Percentiles rank a stretch among this genome's conserved stretches.
Evolutionary conservation across 2,113 vertebrate species (phyloP).

Genomic region (Grantiella picta): DNA sequence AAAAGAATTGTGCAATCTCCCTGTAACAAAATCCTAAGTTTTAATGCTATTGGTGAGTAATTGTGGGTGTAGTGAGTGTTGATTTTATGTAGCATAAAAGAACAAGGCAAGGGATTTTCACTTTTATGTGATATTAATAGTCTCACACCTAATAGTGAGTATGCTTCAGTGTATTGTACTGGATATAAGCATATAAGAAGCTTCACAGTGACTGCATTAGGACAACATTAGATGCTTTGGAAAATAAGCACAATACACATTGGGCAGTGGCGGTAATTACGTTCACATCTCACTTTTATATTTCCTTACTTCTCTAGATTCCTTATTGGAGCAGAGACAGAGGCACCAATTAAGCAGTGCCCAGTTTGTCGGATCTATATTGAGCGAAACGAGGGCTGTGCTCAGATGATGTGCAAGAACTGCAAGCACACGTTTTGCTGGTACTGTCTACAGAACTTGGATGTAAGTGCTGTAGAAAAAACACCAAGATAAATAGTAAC

Average conservation of each 20-base stretch:
- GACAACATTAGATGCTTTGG: background rate
- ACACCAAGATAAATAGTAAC: background rate
- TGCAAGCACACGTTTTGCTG: conserved; percentile 98
- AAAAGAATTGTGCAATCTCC: background rate
- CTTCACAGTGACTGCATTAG: background rate
- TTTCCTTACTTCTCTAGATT: conserved; percentile 53
- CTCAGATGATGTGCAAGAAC: conserved; percentile 98
- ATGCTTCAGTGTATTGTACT: background rate
- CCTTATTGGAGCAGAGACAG: conserved; percentile 70
- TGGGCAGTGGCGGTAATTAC: background rate
- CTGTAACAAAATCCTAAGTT: background rate
- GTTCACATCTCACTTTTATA: background rate
- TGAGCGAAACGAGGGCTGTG: conserved; percentile 94
- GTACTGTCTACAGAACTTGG: conserved; percentile 95
- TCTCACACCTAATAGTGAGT: background rate
- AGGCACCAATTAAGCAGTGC: conserved; percentile 90
- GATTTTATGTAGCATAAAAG: background rate
- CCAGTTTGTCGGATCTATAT: conserved; percentile 91
- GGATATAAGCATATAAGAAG: background rate
- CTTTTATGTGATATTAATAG: background rate
- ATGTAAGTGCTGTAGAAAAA: conserved; percentile 77
- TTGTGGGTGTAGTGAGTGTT: background rate
- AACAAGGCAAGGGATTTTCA: background rate
- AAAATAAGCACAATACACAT: background rate
- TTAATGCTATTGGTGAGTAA: background rate